Base-by-base conservation (phyloP, 1,140 invertebrate species). In the Zeugodacus cucurbitae region DNA sequence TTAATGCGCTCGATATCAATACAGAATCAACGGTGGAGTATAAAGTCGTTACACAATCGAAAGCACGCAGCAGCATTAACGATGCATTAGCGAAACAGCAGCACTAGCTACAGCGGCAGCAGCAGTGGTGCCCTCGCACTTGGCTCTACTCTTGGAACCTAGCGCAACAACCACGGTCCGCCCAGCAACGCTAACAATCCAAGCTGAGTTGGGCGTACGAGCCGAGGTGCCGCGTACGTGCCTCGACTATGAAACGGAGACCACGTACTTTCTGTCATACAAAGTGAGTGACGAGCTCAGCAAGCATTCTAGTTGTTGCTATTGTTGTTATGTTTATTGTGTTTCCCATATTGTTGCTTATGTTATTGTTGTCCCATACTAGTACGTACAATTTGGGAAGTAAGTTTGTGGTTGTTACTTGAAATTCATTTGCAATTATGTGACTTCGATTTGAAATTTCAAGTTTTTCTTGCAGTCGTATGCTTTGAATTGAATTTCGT, bases 161-260 rank as follows among this genome's bases (percentile, higher is more conserved):
- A 91, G 91, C 91, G 91, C 91, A 88, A 41, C 62, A 29, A 10
- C n/a, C n/a, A n/a, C n/a, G n/a, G n/a, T n/a, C n/a, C n/a, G 90
- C 89, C 90, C 90, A 89, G 88, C 85, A 88, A n/a, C n/a, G 7
- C 34, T 3, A 20, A n/a, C 67, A 34, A 70, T 34, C 34, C 34
- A 29, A 20, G 32, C 34, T 17, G 32, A 70, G 37, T 17, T n/a
- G 3, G 32, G 20, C 67, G 32, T 70, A 70, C 14, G 67, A 32
- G 37, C 34, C 26, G 86, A 41, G 37, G 14, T 62, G 87, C 44
- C 58, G 29, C 48, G 70, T 78, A 91, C 91, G 89, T 99, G 98
- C 92, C 94, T 99, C 3, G 98, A 99, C 94, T 98, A 96, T 92
- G 98, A 99, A 94, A 95, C 95, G 26, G 96, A 96, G 91, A 95